phyloP scores from a whole-genome alignment of 2,797 vertebrate genomes.

The Coregonus suidteri region DNA sequence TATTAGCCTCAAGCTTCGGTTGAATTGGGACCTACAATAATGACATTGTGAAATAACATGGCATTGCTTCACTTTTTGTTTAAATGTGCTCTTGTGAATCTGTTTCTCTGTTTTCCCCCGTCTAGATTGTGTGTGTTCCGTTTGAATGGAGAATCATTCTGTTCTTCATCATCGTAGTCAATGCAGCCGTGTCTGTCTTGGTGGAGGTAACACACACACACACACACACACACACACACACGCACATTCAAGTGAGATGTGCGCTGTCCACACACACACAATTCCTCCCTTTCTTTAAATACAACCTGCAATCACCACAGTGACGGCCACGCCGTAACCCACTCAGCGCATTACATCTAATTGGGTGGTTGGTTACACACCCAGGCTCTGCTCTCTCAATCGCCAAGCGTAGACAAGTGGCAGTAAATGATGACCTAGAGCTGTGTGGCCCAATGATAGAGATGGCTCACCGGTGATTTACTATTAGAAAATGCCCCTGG shows the following conservation, averaged over 20 bases:
- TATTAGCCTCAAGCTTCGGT: not conserved
- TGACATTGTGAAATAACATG: not conserved
- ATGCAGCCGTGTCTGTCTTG: conserved; percentile 81
- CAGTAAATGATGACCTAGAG: conserved; percentile 6
- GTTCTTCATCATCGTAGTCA: conserved; percentile 81
- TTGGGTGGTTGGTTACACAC: not conserved
- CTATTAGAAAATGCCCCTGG: conserved; percentile 17
- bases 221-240: conserved; percentile 31
- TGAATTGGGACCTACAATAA: not conserved
- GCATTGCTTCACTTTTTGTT: not conserved
- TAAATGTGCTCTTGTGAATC: not conserved
- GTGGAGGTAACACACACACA: conserved; percentile 84
- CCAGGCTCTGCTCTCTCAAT: not conserved
- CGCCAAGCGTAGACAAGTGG: not conserved
- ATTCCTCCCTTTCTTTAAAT: not conserved
- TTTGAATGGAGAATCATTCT: conserved; percentile 85
- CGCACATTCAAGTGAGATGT: not conserved
- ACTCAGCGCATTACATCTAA: not conserved
- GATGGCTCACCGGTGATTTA: conserved; percentile 21
- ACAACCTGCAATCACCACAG: not conserved
- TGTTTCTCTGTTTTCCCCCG: not conserved
- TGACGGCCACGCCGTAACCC: not conserved
- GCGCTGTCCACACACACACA: not conserved
- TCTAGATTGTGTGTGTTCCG: conserved; percentile 90
- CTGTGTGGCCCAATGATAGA: not conserved